phyloP scores from a whole-genome alignment of 2,888 invertebrate species.

The Hydropsyche betteni region DNA sequence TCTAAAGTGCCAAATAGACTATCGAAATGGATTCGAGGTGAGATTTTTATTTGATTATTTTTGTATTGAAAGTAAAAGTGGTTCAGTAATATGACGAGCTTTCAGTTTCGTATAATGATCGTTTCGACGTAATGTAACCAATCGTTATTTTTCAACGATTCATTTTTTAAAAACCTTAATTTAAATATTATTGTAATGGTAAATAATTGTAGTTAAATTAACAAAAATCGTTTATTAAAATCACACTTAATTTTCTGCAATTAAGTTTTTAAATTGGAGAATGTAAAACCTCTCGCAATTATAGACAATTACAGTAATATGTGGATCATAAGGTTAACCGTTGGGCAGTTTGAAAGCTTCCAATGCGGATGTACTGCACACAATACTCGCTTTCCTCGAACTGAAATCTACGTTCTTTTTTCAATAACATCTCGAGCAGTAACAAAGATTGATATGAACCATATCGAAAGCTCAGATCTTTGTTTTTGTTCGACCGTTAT shows the following conservation, averaged over 20 bases:
- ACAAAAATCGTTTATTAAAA: too few relatives aligned
- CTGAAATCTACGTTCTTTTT: too few relatives aligned
- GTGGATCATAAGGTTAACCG: slow-evolving; percentile 27
- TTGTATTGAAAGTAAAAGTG: slow-evolving; percentile 28
- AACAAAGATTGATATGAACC: too few relatives aligned
- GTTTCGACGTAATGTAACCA: too few relatives aligned
- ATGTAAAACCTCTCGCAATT: slow-evolving; percentile 8
- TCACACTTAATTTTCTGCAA: too few relatives aligned
- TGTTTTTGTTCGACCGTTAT: not conserved
- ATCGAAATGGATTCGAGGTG: slow-evolving; percentile 32
- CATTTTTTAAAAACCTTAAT: too few relatives aligned
- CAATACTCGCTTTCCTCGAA: not conserved
- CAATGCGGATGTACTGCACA: not conserved
- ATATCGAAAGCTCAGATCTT: not conserved
- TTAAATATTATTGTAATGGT: too few relatives aligned
- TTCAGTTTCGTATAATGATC: too few relatives aligned
- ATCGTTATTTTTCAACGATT: too few relatives aligned
- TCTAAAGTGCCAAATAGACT: too few relatives aligned
- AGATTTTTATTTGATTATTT: slow-evolving; percentile 17
- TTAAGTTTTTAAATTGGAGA: not conserved
- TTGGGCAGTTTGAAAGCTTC: slow-evolving; percentile 1
- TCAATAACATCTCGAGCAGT: too few relatives aligned
- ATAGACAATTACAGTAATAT: slow-evolving; percentile 23
- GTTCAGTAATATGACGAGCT: not conserved
- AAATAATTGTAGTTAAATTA: too few relatives aligned